Conservation (phyloP, 2,888 invertebrate species). For the Latrodectus elegans region DNA sequence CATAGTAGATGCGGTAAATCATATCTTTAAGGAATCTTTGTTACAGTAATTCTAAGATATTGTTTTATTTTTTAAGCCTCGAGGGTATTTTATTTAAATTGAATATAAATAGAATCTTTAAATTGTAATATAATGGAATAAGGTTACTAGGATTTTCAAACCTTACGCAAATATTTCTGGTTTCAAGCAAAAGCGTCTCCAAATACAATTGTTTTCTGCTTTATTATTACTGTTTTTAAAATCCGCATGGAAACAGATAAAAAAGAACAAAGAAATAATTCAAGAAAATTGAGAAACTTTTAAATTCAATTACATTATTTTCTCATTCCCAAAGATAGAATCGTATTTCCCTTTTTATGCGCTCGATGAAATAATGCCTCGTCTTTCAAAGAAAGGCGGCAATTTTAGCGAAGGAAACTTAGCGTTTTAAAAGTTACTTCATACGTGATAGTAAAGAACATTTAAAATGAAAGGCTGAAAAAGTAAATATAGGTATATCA, state of each 20-base stretch:
- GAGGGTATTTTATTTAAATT: too few relatives aligned
- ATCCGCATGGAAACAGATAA: neutral
- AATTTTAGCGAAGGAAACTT: slow-evolving; percentile 30
- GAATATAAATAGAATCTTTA: too few relatives aligned
- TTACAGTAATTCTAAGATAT: too few relatives aligned
- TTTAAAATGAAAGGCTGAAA: slow-evolving; percentile 15
- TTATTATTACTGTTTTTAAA: neutral
- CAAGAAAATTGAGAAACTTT: slow-evolving; percentile 47
- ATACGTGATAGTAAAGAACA: slow-evolving; percentile 15
- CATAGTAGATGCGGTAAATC: too few relatives aligned
- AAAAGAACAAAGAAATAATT: slow-evolving; percentile 1
- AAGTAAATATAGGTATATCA: slow-evolving; percentile 42
- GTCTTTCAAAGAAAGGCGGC: neutral
- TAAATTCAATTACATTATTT: slow-evolving; percentile 47
- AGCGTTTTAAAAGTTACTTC: slow-evolving; percentile 41
- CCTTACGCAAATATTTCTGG: neutral
- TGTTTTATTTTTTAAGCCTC: too few relatives aligned
- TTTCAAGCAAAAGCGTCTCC: neutral
- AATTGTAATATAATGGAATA: too few relatives aligned
- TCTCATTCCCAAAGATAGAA: slow-evolving; percentile 15
- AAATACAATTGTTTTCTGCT: neutral
- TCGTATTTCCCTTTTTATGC: slow-evolving; percentile 3
- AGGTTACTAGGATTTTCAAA: too few relatives aligned
- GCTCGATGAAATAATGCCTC: slow-evolving; percentile 50
- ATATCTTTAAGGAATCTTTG: too few relatives aligned